Percentiles rank a stretch among this genome's conserved stretches.
Conservation (phyloP, 2,888 invertebrate species). For the Callyntrura sp. region DNA sequence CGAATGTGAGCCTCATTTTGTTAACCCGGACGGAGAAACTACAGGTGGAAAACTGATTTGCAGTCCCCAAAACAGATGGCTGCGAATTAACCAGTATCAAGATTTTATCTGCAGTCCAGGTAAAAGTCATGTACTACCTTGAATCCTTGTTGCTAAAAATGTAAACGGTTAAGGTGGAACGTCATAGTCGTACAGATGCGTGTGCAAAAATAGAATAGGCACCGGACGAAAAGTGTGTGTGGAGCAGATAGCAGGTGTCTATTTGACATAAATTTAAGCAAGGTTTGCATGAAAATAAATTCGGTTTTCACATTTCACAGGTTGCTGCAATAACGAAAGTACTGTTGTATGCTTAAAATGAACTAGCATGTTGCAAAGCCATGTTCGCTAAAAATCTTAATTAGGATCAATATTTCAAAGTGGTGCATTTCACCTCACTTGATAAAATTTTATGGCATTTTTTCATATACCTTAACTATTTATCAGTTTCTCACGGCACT, state of each 20-base stretch:
- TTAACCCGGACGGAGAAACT: slow-evolving; percentile 68
- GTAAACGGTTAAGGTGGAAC: too few relatives aligned
- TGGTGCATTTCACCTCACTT: background rate
- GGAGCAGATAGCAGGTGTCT: too few relatives aligned
- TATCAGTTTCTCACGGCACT: slow-evolving; percentile 68
- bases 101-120: slow-evolving; percentile 78
- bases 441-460: background rate
- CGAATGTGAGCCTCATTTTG: slow-evolving; percentile 71
- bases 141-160: background rate
- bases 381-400: slow-evolving; percentile 15
- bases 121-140: slow-evolving; percentile 21
- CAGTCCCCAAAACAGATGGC: slow-evolving; percentile 75
- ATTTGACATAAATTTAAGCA: too few relatives aligned
- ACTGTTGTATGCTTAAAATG: background rate
- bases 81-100: slow-evolving; percentile 67
- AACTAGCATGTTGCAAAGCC: background rate
- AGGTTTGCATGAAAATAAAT: background rate
- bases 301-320: slow-evolving; percentile 13
- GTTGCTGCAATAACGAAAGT: background rate
- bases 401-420: background rate
- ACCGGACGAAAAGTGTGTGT: too few relatives aligned
- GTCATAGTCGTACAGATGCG: too few relatives aligned
- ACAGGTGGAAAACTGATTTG: slow-evolving; percentile 76
- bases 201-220: too few relatives aligned
- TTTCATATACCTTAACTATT: background rate